Conservation (phyloP, 2,888 invertebrate species). For the Drosophila siamana region DNA sequence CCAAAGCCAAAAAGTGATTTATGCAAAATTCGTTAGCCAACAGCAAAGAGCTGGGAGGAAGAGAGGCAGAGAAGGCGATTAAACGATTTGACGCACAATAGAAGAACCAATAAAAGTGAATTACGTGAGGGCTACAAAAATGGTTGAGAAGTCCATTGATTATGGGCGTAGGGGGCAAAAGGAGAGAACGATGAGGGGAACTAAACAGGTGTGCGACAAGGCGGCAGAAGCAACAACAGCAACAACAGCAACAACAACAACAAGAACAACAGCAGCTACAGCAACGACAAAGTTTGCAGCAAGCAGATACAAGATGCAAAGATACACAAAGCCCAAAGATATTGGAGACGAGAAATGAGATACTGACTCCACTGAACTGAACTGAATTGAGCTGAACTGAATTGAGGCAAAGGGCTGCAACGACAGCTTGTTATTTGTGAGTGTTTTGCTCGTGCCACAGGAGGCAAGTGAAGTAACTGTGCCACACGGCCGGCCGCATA, state of each 20-base stretch:
- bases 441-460: constrained; percentile 65
- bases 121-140: constrained; percentile 43
- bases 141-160: not conserved
- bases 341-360: constrained; percentile 42
- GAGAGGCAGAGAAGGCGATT: constrained; percentile 28
- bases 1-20: constrained; percentile 60
- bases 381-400: not conserved
- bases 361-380: constrained; percentile 21
- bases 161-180: not conserved
- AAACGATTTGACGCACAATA: constrained; percentile 74
- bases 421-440: constrained; percentile 10
- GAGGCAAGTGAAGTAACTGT: constrained; percentile 48
- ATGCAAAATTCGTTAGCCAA: constrained; percentile 50
- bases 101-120: constrained; percentile 71
- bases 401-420: not conserved
- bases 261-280: constrained; percentile 22
- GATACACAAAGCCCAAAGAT: constrained; percentile 29
- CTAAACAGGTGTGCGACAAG: constrained; percentile 78
- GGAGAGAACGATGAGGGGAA: constrained; percentile 1
- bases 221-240: constrained; percentile 28
- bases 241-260: constrained; percentile 22
- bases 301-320: constrained; percentile 34
- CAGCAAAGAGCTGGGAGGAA: not conserved
- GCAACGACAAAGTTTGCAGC: constrained; percentile 34
- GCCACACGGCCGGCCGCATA: constrained; percentile 52